Conservation (phyloP, 2,113 vertebrate genomes). For the Tyto alba region DNA sequence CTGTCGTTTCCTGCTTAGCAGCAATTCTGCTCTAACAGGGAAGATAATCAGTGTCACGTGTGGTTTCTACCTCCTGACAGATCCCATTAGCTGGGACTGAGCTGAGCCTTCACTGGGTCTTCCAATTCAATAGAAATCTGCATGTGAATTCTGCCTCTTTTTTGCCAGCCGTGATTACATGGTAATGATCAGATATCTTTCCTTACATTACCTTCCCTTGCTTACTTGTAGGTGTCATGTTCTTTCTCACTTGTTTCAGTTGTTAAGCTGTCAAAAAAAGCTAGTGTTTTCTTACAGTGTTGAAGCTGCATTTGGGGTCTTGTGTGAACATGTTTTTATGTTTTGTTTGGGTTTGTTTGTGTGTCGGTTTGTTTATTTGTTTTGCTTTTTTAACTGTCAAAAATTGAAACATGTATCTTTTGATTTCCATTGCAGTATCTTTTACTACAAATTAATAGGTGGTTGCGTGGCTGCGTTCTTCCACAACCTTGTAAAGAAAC, state of each 20-base stretch:
- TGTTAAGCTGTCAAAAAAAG: conserved; percentile 17
- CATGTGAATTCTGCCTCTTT: background rate
- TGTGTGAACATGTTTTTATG: background rate
- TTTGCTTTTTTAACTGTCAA: background rate
- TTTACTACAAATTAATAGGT: background rate
- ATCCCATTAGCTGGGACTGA: background rate
- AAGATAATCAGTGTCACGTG: background rate
- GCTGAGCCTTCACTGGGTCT: background rate
- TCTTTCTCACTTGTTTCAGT: background rate
- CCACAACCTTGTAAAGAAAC: background rate
- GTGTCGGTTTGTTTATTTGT: too few species aligned
- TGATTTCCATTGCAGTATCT: background rate
- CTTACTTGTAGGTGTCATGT: background rate
- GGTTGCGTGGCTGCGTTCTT: background rate
- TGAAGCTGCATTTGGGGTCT: background rate
- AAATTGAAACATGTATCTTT: background rate
- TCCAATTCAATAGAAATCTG: background rate
- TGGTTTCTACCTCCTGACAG: background rate
- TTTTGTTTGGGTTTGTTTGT: background rate
- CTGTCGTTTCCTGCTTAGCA: background rate
- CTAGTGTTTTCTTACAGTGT: background rate
- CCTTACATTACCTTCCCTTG: background rate
- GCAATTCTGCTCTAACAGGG: background rate
- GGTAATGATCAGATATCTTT: background rate
- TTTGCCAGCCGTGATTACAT: background rate